Conservation (phyloP, 2,797 vertebrate genomes). For the Gymnoscopelus microlampas region DNA sequence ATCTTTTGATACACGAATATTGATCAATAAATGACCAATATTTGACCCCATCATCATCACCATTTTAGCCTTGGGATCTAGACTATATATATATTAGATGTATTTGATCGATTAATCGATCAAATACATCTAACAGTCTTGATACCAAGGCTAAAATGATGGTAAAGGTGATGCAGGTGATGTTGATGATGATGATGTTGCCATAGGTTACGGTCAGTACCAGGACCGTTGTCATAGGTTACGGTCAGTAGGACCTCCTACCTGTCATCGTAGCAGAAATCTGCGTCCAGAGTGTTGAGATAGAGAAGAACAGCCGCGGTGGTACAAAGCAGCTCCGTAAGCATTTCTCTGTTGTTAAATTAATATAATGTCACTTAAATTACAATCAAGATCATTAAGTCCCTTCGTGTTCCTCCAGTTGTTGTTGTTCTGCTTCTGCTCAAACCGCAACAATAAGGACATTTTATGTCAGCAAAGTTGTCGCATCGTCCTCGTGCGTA, state of each 20-base stretch:
- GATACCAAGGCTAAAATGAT: constrained; percentile 19
- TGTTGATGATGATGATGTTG: constrained; percentile 24
- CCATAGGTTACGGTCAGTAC: constrained; percentile 25
- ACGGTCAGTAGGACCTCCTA: constrained; percentile 63
- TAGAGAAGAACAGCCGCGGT: constrained; percentile 93
- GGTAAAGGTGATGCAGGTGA: constrained; percentile 28
- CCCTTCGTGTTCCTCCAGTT: too few relatives aligned
- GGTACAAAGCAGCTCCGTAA: constrained; percentile 93
- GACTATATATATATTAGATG: too few relatives aligned
- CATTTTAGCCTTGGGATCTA: too few relatives aligned
- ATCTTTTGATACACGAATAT: too few relatives aligned
- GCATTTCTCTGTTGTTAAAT: constrained; percentile 83
- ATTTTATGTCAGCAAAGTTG: constrained; percentile 52
- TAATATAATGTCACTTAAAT: not conserved
- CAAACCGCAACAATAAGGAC: too few relatives aligned
- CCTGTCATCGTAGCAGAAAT: constrained; percentile 99
- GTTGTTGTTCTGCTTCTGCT: too few relatives aligned
- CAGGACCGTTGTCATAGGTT: constrained; percentile 16
- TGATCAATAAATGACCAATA: too few relatives aligned
- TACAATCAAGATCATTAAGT: too few relatives aligned
- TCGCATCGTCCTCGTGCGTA: not conserved
- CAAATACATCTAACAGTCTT: too few relatives aligned
- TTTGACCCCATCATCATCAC: too few relatives aligned
- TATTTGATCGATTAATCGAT: too few relatives aligned
- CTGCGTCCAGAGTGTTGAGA: constrained; percentile 91